phyloP scores from a whole-genome alignment of 1,140 invertebrate species.

The Pogonomyrmex californicus region DNA sequence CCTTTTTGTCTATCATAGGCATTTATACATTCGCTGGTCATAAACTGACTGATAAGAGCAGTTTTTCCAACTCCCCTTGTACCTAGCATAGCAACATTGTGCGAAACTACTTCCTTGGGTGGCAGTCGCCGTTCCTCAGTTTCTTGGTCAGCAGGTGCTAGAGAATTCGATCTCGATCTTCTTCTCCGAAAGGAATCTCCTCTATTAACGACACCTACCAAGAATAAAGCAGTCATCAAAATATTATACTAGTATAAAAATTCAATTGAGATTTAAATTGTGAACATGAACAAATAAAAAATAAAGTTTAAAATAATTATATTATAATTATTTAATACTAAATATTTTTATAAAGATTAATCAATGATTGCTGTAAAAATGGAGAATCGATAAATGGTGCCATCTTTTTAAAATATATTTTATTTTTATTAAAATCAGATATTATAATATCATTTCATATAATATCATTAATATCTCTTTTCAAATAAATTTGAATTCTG shows the following conservation, averaged over 20 bases:
- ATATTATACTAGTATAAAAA: neutral
- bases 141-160: slow-evolving; percentile 81
- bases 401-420: neutral
- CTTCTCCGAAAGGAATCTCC: slow-evolving; percentile 95
- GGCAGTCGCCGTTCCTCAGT: slow-evolving; percentile 82
- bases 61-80: slow-evolving; percentile 96
- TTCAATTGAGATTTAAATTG: neutral
- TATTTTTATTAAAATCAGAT: neutral
- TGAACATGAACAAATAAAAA: neutral
- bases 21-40: slow-evolving; percentile 98
- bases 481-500: neutral
- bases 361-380: neutral
- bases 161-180: slow-evolving; percentile 92
- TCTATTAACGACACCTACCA: slow-evolving; percentile 94
- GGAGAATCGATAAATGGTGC: neutral
- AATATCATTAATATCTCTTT: neutral
- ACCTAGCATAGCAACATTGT: slow-evolving; percentile 94
- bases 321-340: neutral
- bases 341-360: neutral
- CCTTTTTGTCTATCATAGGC: slow-evolving; percentile 94
- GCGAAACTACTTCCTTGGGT: slow-evolving; percentile 88
- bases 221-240: neutral
- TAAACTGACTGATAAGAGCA: slow-evolving; percentile 96
- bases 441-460: neutral
- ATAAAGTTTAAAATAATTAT: slow-evolving; percentile 15